phyloP scores from a whole-genome alignment of 2,888 invertebrate genomes.

The Tuberolachnus salignus region DNA sequence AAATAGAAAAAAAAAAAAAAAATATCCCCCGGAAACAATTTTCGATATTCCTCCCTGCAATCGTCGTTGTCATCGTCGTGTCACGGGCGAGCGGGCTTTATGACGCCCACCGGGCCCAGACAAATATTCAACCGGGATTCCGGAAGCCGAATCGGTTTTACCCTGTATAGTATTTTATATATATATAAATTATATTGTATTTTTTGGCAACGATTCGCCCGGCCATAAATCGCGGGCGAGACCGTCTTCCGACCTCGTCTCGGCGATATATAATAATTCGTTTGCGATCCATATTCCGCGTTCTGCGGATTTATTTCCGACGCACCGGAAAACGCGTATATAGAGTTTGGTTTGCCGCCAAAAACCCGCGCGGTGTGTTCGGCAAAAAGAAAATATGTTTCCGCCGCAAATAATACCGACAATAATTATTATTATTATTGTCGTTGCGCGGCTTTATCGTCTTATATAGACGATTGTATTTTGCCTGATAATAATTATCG shows the following conservation, averaged over 20 bases:
- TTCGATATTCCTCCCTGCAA: no score
- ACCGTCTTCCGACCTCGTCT: not conserved
- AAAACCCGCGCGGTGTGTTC: not conserved
- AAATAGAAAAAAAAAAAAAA: no score
- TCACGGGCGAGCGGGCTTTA: no score
- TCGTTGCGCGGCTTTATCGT: no score
- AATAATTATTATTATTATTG: no score
- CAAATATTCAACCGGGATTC: not conserved
- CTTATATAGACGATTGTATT: no score
- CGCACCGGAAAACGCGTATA: constrained; percentile 27
- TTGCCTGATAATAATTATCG: no score
- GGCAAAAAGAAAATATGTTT: not conserved
- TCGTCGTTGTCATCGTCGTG: no score
- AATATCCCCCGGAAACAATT: no score
- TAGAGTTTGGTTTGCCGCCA: not conserved
- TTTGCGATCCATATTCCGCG: constrained; percentile 22
- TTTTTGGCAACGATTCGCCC: constrained; percentile 31
- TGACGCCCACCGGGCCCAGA: no score
- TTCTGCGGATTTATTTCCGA: constrained; percentile 20
- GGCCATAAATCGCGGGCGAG: constrained; percentile 37
- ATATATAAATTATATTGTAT: no score
- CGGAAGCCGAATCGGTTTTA: not conserved
- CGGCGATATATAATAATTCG: constrained; percentile 40
- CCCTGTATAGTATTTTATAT: not conserved
- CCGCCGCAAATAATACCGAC: no score